Conservation (phyloP, 1,140 invertebrate genomes). For the Drosophila orena region DNA sequence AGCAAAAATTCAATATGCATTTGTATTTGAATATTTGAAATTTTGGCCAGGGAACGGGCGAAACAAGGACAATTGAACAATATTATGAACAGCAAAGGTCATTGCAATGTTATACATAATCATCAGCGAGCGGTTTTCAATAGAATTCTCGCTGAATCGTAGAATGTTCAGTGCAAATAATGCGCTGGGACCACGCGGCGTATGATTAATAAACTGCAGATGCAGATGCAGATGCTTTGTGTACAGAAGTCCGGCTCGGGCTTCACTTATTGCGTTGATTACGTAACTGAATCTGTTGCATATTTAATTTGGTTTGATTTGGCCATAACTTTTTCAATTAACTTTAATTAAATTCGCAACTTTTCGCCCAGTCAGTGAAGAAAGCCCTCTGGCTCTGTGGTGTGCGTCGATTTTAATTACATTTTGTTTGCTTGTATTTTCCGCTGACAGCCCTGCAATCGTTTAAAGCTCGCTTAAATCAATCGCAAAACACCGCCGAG, state of each 20-base stretch:
- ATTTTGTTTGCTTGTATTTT: conserved; percentile 51
- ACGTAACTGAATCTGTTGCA: conserved; percentile 69
- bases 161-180: conserved; percentile 40
- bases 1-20: conserved; percentile 67
- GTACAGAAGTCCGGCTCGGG: conserved; percentile 23
- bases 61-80: conserved; percentile 56
- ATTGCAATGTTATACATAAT: conserved; percentile 64
- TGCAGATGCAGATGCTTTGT: conserved; percentile 24
- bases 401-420: conserved; percentile 61
- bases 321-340: conserved; percentile 77
- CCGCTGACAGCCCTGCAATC: conserved; percentile 22
- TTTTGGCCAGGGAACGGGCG: conserved; percentile 13
- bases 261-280: conserved; percentile 56
- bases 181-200: conserved; percentile 30
- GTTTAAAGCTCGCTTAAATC: conserved; percentile 24
- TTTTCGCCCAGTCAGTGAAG: conserved; percentile 21
- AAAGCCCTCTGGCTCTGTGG: conserved; percentile 26
- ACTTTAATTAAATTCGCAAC: conserved; percentile 77
- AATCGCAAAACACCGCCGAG: conserved; percentile 1
- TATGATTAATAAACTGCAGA: conserved; percentile 69
- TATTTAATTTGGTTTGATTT: conserved; percentile 80
- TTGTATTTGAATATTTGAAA: conserved; percentile 66
- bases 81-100: conserved; percentile 71
- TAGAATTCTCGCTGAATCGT: conserved; percentile 28
- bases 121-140: conserved; percentile 25